Conservation (phyloP, 2,888 invertebrate genomes). For the Formica aserva region DNA sequence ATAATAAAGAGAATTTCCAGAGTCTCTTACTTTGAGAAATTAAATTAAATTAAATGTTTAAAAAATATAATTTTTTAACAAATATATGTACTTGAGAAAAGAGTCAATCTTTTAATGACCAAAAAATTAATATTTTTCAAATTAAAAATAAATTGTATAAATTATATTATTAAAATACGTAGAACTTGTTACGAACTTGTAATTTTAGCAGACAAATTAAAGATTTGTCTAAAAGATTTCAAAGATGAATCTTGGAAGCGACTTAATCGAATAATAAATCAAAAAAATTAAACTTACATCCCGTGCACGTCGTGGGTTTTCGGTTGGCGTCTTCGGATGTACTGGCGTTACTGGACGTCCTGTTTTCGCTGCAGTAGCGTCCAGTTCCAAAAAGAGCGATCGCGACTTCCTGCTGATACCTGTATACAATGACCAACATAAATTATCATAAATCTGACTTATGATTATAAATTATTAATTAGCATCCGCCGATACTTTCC, state of each 20-base stretch:
- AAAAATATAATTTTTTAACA: background rate
- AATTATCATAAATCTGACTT: constrained; percentile 31
- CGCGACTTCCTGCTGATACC: constrained; percentile 95
- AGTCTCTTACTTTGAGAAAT: background rate
- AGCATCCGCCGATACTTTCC: constrained; percentile 22
- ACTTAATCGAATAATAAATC: background rate
- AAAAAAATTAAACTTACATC: constrained; percentile 85
- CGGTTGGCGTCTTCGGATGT: constrained; percentile 87
- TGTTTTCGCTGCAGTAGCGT: constrained; percentile 90
- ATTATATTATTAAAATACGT: background rate
- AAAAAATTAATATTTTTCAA: constrained; percentile 11
- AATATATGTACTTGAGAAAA: background rate
- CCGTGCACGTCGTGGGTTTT: constrained; percentile 88
- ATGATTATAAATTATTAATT: constrained; percentile 37
- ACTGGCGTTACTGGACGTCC: constrained; percentile 88
- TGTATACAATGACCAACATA: constrained; percentile 79
- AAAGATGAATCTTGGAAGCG: background rate
- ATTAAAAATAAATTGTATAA: background rate
- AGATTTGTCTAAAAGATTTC: background rate
- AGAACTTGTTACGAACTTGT: background rate
- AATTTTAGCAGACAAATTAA: background rate
- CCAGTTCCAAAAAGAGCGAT: constrained; percentile 94
- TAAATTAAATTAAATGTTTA: background rate
- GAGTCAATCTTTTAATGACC: background rate
- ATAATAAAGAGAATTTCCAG: background rate